These are phyloP conservation scores for Pachyuromys duprasi DNA, from an alignment of 2,797 vertebrate genomes.

Conservation along the genomic window DNA sequence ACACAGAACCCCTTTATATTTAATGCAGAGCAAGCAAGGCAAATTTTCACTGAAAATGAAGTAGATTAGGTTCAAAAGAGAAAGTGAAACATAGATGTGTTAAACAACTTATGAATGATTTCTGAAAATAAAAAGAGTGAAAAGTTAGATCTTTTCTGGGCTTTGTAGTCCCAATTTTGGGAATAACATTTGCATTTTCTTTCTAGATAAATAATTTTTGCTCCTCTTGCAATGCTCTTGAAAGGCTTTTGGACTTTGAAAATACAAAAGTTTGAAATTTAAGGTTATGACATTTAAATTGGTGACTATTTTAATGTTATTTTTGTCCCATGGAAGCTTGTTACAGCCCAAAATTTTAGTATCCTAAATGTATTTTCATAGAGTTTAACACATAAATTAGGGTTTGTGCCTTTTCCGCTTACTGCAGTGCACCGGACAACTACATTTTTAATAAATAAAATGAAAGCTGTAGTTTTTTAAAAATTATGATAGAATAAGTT, in stretches of 20 bases:
- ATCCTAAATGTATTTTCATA: background rate
- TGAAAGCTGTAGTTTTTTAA: constrained; percentile 4
- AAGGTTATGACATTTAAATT: background rate
- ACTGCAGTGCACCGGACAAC: background rate
- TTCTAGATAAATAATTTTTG: background rate
- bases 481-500: background rate
- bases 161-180: background rate
- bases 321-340: background rate
- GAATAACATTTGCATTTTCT: background rate
- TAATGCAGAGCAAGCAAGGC: background rate
- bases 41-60: constrained; percentile 22
- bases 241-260: background rate
- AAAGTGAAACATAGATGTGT: background rate
- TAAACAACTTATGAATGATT: constrained; percentile 19
- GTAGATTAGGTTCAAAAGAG: constrained; percentile 2
- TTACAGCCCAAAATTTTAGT: background rate
- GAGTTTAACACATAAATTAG: background rate
- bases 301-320: background rate
- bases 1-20: background rate
- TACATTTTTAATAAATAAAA: background rate
- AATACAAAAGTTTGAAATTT: background rate
- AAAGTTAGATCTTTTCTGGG: background rate
- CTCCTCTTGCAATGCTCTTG: background rate
- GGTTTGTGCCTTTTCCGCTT: background rate
- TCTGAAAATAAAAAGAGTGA: constrained; percentile 4